phyloP scores from a whole-genome alignment of 2,888 invertebrate genomes.

The Andrena hattorfiana region DNA sequence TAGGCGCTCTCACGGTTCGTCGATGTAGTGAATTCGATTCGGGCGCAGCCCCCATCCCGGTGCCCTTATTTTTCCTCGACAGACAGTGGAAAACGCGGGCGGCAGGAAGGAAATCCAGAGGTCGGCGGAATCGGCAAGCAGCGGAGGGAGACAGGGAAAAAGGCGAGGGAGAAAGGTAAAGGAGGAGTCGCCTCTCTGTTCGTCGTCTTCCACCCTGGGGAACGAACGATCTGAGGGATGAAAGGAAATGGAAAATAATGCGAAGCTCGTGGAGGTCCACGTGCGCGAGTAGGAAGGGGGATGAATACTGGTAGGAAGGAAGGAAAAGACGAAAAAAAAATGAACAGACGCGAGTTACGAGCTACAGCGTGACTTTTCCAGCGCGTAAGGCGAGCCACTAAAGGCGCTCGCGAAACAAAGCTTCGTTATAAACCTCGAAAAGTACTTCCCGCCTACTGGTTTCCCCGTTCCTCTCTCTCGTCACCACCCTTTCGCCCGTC shows the following conservation, averaged over 20 bases:
- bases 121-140: not conserved
- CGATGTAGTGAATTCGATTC: constrained; percentile 58
- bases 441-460: constrained; percentile 49
- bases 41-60: constrained; percentile 41
- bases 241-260: constrained; percentile 72
- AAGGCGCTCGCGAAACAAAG: constrained; percentile 77
- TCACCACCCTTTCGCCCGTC: constrained; percentile 2
- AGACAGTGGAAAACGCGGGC: constrained; percentile 43
- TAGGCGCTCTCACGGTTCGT: constrained; percentile 41
- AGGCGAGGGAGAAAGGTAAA: too few relatives aligned
- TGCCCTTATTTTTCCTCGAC: constrained; percentile 52
- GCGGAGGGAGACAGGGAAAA: not conserved
- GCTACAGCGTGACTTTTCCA: constrained; percentile 74
- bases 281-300: constrained; percentile 17
- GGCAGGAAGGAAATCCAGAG: constrained; percentile 26
- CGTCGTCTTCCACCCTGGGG: constrained; percentile 47
- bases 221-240: constrained; percentile 58
- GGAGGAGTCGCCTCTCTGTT: constrained; percentile 29
- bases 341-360: constrained; percentile 75
- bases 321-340: constrained; percentile 44
- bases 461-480: constrained; percentile 28
- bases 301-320: constrained; percentile 21
- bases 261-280: constrained; percentile 30
- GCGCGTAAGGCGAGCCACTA: constrained; percentile 73
- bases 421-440: constrained; percentile 76